Base-by-base conservation (phyloP, 2,113 vertebrate species). In the Crotalus viridis region DNA sequence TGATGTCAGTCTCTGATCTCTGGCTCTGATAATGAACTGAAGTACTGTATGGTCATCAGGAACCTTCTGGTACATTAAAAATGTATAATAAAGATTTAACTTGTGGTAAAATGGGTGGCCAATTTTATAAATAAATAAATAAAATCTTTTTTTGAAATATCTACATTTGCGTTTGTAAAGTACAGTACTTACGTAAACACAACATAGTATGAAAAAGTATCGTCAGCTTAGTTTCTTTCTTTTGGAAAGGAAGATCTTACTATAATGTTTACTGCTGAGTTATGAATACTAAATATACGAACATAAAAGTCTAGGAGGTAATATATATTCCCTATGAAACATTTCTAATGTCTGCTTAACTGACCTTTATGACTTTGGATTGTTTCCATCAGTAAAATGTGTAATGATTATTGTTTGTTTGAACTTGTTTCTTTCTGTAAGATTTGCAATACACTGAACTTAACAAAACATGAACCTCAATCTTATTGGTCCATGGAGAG, bases 291-390 rank as follows among this genome's bases (percentile, higher is more conserved):
- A 69, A 88, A 55, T 54, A 69, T 54, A 88, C 52, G 59, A 59
- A 69, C 48, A 69, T 88, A 39, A 54, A 88, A 43, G 85, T 26
- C 59, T 69, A 88, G 28, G 85, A 52, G 21, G 85, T 21, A 87
- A 43, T 92, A 69, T 92, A 69, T 87, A 52, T 87, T 22, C 85
- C 91, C 85, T 12, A 24, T 26, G 48, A 39, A 43, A 15, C 86
- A 39, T 69, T 92, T 39, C 46, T 54, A 88, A 88, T 92, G 57
- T 88, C 86, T 88, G 28, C 54, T 92, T 54, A 55, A 87, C 57
- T 22, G 21, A 61, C 86, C 43, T 52, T 92, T 88, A 55, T 54
- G 48, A 22, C 33, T 92, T 69, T 88, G n/a, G 86, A 61, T 43
- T 88, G 59, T 54, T 92, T 88, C 91, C 86, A 26, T 88, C 61